A percentile compares a stretch with the other conserved stretches of the same genome.
Evolutionary conservation across 2,888 invertebrate species (phyloP).

Genomic region (Diaphora mendica): DNA sequence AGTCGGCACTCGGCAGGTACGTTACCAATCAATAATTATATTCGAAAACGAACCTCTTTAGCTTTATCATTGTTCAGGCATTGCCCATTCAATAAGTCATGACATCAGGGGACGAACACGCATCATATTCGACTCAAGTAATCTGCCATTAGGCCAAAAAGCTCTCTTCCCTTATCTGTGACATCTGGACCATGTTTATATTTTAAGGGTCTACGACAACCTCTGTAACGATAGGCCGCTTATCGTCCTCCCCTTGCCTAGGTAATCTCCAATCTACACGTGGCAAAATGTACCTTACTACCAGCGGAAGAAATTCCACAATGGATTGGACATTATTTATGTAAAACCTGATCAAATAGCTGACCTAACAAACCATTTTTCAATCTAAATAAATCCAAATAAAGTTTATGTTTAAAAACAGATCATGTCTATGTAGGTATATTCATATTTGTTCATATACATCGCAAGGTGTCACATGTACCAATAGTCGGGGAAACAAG

Average conservation of each 20-base stretch:
- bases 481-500: neutral
- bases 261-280: constrained; percentile 69
- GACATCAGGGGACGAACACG: constrained; percentile 59
- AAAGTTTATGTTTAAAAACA: constrained; percentile 60
- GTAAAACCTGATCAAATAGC: constrained; percentile 56
- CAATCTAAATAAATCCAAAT: constrained; percentile 57
- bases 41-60: constrained; percentile 22
- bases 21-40: neutral
- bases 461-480: neutral
- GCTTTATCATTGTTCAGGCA: constrained; percentile 62
- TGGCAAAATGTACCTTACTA: constrained; percentile 63
- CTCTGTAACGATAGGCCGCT: constrained; percentile 82
- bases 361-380: constrained; percentile 54
- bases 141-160: constrained; percentile 84
- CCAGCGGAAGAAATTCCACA: constrained; percentile 59
- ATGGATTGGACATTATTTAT: constrained; percentile 52
- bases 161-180: constrained; percentile 81
- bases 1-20: neutral
- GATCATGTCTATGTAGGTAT: constrained; percentile 5
- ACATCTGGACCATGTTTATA: constrained; percentile 85
- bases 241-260: constrained; percentile 80
- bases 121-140: constrained; percentile 75
- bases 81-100: constrained; percentile 73
- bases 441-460: constrained; percentile 10
- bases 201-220: constrained; percentile 83